Evolutionary conservation across 2,797 vertebrate species (phyloP), one percentile per base, ranked within the genome.

Genomic region (Okamejei kenojei): DNA sequence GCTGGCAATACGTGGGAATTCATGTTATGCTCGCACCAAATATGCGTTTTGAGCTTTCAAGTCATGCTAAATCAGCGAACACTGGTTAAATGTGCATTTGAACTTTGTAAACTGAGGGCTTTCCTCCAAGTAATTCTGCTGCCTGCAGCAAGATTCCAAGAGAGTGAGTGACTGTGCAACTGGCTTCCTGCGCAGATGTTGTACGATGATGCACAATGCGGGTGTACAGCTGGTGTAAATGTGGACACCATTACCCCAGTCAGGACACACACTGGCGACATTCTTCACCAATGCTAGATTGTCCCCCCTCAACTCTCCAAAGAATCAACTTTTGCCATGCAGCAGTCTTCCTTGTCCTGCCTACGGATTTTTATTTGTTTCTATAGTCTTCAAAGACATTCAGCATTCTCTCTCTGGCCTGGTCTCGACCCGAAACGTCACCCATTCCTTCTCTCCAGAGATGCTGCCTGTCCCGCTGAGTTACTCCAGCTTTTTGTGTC

Each of bases 61-160:
- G 2, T 63, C 84, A 65, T 32, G 1, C 63, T 35, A 32, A 32
- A 65, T 65, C 61, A 88, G n/a, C 35, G n/a, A 35, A 9, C 21
- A 2, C 84, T 68, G 84, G 11, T 45, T 88, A 88, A 88, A 19
- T 88, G 84, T 68, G 63, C 5, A 35, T 68, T 61, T 68, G 84
- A 84, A 84, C 81, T 88, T 68, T 88, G 84, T 68, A 65, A 35
- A 88, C 63, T 35, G 32, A 35, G 84, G 84, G 84, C 32, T 32
- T n/a, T 65, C 19, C 35, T 68, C 63, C 7, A 88, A 68, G 8
- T 19, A 61, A 88, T 65, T 17, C 9, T 88, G 61, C n/a, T 65
- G 61, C 65, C 17, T 88, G 61, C 2, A 68, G 63, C 84, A 68
- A 88, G n/a, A 88, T 88, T 88, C 2, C 63, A 88, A 35, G n/a